Conservation (phyloP, 2,888 invertebrate species). For the Ochropleura leucogaster region DNA sequence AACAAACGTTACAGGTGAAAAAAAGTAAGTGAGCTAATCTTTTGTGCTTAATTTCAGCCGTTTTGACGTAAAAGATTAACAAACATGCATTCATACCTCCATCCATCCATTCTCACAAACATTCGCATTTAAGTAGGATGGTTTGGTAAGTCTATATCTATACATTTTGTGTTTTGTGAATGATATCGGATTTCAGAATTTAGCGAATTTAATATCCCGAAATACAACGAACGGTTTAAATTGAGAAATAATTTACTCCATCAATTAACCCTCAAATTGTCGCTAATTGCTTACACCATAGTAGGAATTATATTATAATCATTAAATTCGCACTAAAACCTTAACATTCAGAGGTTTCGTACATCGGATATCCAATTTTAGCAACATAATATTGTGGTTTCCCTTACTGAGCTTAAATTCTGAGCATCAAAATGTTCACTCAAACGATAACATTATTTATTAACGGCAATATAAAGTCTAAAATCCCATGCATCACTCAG, state of each 20-base stretch:
- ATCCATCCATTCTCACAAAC: too few relatives aligned
- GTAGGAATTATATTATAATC: constrained; percentile 19
- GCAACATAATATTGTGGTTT: constrained; percentile 59
- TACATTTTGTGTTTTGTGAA: background rate
- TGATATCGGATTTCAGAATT: background rate
- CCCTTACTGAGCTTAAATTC: constrained; percentile 46
- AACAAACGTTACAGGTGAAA: too few relatives aligned
- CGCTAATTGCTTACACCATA: constrained; percentile 25
- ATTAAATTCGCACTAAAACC: constrained; percentile 32
- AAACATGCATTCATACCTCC: too few relatives aligned
- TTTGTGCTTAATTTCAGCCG: too few relatives aligned
- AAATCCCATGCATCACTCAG: constrained; percentile 30
- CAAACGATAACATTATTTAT: constrained; percentile 47
- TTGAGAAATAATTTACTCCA: background rate
- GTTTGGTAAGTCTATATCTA: background rate
- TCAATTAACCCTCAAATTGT: constrained; percentile 24
- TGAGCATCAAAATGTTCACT: constrained; percentile 27
- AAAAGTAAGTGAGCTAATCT: too few relatives aligned
- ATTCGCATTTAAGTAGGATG: background rate
- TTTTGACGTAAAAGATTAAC: too few relatives aligned
- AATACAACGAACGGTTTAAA: background rate
- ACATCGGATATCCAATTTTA: constrained; percentile 57
- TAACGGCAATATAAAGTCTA: background rate
- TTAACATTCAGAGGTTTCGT: constrained; percentile 45
- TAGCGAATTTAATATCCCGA: background rate